Evolutionary conservation across 2,797 vertebrate species (phyloP).

Genomic region (Eutrigla gurnardus): DNA sequence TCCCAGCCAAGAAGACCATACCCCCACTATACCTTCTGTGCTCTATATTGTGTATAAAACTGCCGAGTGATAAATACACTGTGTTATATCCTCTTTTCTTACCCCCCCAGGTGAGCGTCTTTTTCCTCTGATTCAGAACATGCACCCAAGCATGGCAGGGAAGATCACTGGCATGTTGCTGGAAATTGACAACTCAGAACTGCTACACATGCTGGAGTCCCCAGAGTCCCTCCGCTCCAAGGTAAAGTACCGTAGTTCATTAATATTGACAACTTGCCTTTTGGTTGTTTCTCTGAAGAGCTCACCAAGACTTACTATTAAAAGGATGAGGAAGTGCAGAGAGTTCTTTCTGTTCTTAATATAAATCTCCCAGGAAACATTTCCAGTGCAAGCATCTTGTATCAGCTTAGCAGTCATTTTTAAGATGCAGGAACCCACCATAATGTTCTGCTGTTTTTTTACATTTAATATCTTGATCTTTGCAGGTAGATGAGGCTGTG

Average conservation of each 20-base stretch:
- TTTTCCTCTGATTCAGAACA: conserved; percentile 97
- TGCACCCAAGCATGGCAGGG: conserved; percentile 95
- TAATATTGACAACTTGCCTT: conserved; percentile 8
- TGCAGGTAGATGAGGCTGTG: conserved; percentile 97
- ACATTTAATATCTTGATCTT: neutral
- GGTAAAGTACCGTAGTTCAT: conserved; percentile 75
- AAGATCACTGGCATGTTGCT: conserved; percentile 99
- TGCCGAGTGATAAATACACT: neutral
- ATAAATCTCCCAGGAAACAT: neutral
- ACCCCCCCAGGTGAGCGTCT: conserved; percentile 90
- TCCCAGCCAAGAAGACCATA: neutral
- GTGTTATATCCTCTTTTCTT: conserved; percentile 17
- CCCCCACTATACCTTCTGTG: neutral
- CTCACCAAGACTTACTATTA: neutral
- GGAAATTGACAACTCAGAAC: conserved; percentile 98
- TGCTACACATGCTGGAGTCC: conserved; percentile 98
- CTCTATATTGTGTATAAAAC: neutral
- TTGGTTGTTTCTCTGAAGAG: neutral
- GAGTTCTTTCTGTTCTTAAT: neutral
- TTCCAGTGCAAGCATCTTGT: neutral
- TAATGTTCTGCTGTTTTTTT: neutral
- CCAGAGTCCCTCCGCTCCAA: conserved; percentile 98
- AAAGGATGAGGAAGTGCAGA: neutral
- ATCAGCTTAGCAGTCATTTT: neutral
- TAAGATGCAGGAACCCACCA: neutral